These are phyloP conservation scores for Agonum fuliginosum DNA, from an alignment of 2,888 invertebrate species.

Conservation along the genomic window DNA sequence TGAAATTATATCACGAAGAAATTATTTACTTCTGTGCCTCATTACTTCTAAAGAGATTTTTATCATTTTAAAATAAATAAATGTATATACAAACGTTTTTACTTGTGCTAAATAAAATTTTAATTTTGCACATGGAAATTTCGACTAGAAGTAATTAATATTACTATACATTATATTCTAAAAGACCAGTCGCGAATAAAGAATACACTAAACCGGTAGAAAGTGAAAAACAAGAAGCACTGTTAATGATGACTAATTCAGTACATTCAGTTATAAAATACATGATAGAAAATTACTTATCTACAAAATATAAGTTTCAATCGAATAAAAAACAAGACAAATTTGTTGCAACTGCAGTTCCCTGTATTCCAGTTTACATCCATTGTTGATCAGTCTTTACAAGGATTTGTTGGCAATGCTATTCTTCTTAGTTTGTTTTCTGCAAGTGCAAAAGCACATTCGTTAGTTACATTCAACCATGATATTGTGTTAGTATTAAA, in stretches of 20 bases:
- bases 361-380: conserved; percentile 55
- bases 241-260: conserved; percentile 46
- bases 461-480: background rate
- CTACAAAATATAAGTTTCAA: conserved; percentile 55
- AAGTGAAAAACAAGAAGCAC: conserved; percentile 42
- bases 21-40: background rate
- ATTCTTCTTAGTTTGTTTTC: conserved; percentile 50
- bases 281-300: conserved; percentile 56
- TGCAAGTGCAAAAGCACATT: conserved; percentile 7
- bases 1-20: conserved; percentile 10
- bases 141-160: conserved; percentile 51
- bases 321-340: conserved; percentile 35
- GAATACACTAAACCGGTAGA: conserved; percentile 26
- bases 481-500: background rate
- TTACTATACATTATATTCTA: conserved; percentile 52
- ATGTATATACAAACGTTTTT: conserved; percentile 44
- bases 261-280: conserved; percentile 56
- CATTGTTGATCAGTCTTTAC: conserved; percentile 51
- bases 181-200: conserved; percentile 45
- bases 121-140: conserved; percentile 57
- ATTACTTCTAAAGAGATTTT: background rate
- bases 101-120: conserved; percentile 53
- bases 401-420: conserved; percentile 39
- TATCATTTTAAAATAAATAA: conserved; percentile 52
- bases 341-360: conserved; percentile 45